Evolutionary conservation across 2,888 invertebrate species (phyloP), one percentile per base, ranked within the genome.

Genomic region (Tanytarsus gracilentus): DNA sequence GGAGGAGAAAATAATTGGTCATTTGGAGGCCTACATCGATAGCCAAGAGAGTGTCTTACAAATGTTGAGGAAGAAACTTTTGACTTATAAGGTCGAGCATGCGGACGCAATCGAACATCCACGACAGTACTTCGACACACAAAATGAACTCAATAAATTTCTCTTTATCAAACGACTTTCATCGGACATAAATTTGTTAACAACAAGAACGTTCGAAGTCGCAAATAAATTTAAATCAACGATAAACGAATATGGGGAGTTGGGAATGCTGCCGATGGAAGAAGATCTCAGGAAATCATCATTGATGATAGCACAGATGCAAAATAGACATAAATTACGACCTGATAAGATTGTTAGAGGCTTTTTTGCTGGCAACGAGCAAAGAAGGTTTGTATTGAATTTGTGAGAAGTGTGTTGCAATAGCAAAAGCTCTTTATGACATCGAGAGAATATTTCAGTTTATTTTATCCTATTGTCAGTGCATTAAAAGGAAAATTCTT

Each of bases 21-120:
- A 39, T 29, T 21, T 58, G 29, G 58, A 58, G 29, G 14, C 9
- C 16, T 58, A 48, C 48, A 58, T 58, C 11, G 58, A 58, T 6
- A 48, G 39, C 14, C 58, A 58, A 27, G 58, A 58, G 23, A 58
- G 58, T 23, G 48, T 58, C 25, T 48, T 58, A 23, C 58, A 58
- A 21, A 27, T 58, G 40, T 27, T 58, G 26, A 27, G 58, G 16
- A 58, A 58, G 23, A 44, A 58, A 40, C 48, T 58, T 44, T 14
- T 58, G 21, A 48, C 25, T 18, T 58, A 48, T 14, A 44, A 58
- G 30, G 58, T 58, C 29, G 48, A 48, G n/a, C 58, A 58, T 58
- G n/a, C 18, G 6, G 58, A 58, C 9, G 58, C 44, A 1, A 23
- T 27, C 2, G 39, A n/a, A 58, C 27, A 58, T 23, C n/a, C 9